Conservation (phyloP, 1,140 invertebrate genomes). For the Pseudomyrmex gracilis region DNA sequence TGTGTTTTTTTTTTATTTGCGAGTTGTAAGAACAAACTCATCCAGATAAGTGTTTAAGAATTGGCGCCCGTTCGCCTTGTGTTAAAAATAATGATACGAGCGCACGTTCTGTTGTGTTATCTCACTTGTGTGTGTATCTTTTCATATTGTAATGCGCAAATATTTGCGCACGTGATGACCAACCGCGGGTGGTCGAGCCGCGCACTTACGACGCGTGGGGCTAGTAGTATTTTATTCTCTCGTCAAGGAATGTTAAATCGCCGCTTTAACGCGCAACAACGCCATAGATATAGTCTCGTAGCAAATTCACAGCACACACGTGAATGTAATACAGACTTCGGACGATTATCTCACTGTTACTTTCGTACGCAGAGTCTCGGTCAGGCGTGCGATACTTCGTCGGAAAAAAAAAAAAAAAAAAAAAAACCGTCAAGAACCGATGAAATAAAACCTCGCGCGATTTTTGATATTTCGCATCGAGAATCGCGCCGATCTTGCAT, state of each 20-base stretch:
- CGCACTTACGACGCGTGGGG: conserved; percentile 4
- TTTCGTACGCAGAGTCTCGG: background rate
- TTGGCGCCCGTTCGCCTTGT: background rate
- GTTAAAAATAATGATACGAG: background rate
- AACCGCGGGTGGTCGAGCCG: background rate
- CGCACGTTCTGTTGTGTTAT: background rate
- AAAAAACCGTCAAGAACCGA: too few species aligned
- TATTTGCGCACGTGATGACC: conserved; percentile 18
- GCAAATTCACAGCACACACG: background rate
- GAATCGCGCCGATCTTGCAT: too few species aligned
- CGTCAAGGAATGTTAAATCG: conserved; percentile 15
- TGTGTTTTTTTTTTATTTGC: background rate
- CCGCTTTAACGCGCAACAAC: conserved; percentile 15
- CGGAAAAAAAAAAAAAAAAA: too few species aligned
- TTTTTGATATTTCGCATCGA: too few species aligned
- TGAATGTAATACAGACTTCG: conserved; percentile 6
- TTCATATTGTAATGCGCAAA: background rate
- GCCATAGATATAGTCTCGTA: background rate
- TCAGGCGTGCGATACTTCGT: too few species aligned
- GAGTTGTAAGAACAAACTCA: background rate
- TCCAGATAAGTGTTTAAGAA: background rate
- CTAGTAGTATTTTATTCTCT: background rate
- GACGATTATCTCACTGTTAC: background rate
- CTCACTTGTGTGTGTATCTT: conserved; percentile 15
- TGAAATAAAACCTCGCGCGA: too few species aligned